Evolutionary conservation across 1,140 invertebrate genomes (phyloP).

Genomic region (Eulimnadia texana): DNA sequence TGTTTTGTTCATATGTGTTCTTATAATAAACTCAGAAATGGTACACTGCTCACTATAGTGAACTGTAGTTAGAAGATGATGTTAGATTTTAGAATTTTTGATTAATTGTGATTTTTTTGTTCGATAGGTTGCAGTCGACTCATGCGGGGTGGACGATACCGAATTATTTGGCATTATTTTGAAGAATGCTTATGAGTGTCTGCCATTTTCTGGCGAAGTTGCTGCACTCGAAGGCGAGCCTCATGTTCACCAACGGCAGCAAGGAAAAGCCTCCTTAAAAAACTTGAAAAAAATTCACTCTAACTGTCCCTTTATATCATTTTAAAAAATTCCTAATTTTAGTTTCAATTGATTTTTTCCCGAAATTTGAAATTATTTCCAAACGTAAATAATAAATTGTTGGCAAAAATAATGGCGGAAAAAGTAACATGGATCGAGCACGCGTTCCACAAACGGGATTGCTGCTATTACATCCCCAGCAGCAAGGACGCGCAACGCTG

Average conservation of each 20-base stretch:
- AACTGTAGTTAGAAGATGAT: background rate
- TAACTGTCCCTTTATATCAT: no score
- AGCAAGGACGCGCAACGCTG: conserved; percentile 61
- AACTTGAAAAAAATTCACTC: no score
- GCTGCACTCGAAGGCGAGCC: background rate
- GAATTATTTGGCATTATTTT: background rate
- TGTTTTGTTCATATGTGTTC: background rate
- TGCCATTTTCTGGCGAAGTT: background rate
- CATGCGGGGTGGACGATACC: background rate
- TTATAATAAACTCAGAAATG: background rate
- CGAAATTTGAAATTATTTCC: no score
- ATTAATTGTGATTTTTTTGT: background rate
- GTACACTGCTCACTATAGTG: background rate
- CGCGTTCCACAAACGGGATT: conserved; percentile 56
- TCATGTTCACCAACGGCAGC: background rate
- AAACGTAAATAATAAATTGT: no score
- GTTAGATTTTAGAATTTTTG: background rate
- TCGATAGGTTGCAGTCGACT: background rate
- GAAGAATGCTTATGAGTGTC: background rate
- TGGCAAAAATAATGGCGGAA: background rate
- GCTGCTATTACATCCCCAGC: conserved; percentile 72
- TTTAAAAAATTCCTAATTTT: no score
- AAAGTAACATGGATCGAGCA: conserved; percentile 2
- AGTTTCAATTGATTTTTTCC: no score
- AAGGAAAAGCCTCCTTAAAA: background rate